A percentile compares a stretch with the other conserved stretches of the same genome.
Conservation (phyloP, 1,140 invertebrate species). For the Hypothenemus hampei region DNA sequence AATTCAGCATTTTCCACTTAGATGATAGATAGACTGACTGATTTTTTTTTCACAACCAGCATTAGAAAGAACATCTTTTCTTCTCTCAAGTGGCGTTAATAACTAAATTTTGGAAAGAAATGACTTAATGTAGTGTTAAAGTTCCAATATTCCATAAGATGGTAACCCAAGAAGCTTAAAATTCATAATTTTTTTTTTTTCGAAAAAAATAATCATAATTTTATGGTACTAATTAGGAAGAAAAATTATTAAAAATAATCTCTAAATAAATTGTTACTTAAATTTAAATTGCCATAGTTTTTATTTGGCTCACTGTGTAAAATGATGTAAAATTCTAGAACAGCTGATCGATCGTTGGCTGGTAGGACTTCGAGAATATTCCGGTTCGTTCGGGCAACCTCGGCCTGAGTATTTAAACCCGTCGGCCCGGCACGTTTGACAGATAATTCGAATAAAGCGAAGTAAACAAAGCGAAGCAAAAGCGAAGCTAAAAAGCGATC, state of each 20-base stretch:
- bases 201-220: too few relatives aligned
- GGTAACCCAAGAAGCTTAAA: background rate
- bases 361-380: conserved; percentile 3
- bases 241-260: background rate
- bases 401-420: background rate
- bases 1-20: too few relatives aligned
- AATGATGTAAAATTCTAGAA: background rate
- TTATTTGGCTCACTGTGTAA: background rate
- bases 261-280: too few relatives aligned
- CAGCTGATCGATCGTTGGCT: background rate
- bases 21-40: too few relatives aligned
- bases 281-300: background rate
- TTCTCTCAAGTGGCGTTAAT: background rate
- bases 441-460: conserved; percentile 5
- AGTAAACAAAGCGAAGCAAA: background rate
- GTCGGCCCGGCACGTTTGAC: background rate
- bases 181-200: too few relatives aligned
- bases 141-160: background rate
- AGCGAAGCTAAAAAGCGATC: background rate
- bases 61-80: background rate
- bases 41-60: background rate
- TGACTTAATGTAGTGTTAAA: background rate
- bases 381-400: background rate
- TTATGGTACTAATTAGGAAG: background rate
- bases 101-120: background rate